Base-by-base conservation (phyloP, 2,113 vertebrate species). In the Tetrao urogallus region DNA sequence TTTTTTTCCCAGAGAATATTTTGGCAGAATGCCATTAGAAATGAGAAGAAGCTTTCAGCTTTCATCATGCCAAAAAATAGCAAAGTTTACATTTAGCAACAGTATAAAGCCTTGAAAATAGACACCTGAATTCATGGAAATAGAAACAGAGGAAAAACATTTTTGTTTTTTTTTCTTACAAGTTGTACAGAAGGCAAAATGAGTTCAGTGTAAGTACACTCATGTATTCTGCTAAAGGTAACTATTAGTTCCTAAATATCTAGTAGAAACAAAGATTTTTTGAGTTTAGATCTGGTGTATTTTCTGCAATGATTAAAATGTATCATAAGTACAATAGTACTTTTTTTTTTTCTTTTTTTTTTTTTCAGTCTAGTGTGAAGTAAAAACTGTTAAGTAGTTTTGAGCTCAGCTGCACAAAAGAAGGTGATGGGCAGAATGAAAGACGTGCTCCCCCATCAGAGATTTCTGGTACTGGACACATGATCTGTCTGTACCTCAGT, bases 1-100 rank as follows among this genome's bases (percentile, higher is more conserved):
- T 95, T 93, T 94, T 94, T 95, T 94, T 91, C 91, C 81, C 73
- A 86, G 67, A 82, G 71, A 76, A 52, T 91, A 76, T 89, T 91
- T 94, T 94, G 93, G 85, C 85, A 89, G 50, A 76, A 91, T 82
- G 78, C 75, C 67, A 66, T 73, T 67, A 47, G 73, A 92, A 63
- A 86, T 88, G 76, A 93, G 93, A 91, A 80, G 64, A 81, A n/a
- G 20, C 22, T 88, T 96, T 92, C 75, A 75, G 79, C 72, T 94
- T 96, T 88, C 47, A 74, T 85, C 79, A 64, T 77, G 56, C 64
- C 90, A 94, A 34, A 64, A 91, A 91, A 88, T 86, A 91, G 54
- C 38, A 61, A 58, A 89, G 86, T 84, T 95, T 90, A 90, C 3
- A 2, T 86, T 74, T 65, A 90, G 47, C 57, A 75, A 73, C 28